These are phyloP conservation scores for Labia minor DNA, from an alignment of 2,888 invertebrate genomes.

Conservation along the genomic window DNA sequence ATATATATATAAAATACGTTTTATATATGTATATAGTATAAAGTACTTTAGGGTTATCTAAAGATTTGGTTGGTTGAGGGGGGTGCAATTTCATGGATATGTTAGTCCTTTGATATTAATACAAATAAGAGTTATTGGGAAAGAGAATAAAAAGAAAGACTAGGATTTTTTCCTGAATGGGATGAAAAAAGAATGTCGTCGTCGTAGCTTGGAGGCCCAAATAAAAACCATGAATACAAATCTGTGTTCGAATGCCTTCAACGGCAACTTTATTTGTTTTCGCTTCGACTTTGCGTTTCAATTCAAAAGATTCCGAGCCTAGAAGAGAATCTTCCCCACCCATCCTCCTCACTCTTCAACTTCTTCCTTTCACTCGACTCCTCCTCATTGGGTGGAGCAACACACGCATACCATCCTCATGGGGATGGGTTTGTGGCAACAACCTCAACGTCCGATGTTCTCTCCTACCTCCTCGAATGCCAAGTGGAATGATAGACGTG, in stretches of 20 bases:
- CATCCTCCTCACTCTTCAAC: too few species aligned
- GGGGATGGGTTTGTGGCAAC: too few species aligned
- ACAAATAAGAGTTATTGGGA: not conserved
- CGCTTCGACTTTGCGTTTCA: not conserved
- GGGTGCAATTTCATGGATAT: not conserved
- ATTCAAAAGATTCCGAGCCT: not conserved
- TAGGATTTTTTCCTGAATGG: not conserved
- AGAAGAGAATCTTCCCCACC: too few species aligned
- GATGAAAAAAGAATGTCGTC: not conserved
- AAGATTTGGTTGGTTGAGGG: too few species aligned
- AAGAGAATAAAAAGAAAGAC: not conserved
- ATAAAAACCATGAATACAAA: conserved; percentile 8
- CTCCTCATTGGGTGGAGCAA: not conserved
- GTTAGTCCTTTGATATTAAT: conserved; percentile 6
- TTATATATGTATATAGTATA: too few species aligned
- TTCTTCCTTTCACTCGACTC: not conserved
- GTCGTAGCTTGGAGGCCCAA: not conserved
- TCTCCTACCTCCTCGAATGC: not conserved
- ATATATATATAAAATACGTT: too few species aligned
- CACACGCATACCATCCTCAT: not conserved
- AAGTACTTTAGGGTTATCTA: too few species aligned
- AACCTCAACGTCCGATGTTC: not conserved
- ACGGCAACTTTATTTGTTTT: not conserved
- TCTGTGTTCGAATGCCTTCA: not conserved
- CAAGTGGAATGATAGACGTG: not conserved